Conservation (phyloP, 2,113 vertebrate genomes). For the Suncus etruscus region DNA sequence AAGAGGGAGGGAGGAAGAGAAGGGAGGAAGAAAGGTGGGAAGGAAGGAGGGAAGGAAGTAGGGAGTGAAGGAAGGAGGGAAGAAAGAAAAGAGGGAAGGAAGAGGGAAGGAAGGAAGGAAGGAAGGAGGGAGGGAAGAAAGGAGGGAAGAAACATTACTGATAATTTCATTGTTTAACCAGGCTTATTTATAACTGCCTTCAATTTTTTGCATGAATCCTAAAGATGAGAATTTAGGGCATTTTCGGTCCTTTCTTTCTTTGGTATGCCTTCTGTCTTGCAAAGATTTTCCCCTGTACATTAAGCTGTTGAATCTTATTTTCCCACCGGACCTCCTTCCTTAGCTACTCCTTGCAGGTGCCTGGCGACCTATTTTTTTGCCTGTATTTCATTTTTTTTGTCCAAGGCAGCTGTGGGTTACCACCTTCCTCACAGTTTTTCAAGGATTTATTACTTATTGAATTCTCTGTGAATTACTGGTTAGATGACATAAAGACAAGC, state of each 20-base stretch:
- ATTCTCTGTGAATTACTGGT: background rate
- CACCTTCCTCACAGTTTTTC: conserved; percentile 25
- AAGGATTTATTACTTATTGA: background rate
- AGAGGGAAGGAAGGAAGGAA: too few species aligned
- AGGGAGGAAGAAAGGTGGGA: too few species aligned
- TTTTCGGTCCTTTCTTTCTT: background rate
- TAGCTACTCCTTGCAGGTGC: background rate
- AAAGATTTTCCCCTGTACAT: background rate
- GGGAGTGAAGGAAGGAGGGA: too few species aligned
- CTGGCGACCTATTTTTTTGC: background rate
- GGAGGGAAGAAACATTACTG: too few species aligned
- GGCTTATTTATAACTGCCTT: background rate
- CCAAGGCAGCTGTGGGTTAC: background rate
- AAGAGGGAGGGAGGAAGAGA: too few species aligned
- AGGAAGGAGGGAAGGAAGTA: too few species aligned
- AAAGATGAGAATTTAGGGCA: background rate
- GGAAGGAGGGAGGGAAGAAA: too few species aligned
- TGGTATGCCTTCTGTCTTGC: background rate
- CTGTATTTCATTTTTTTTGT: background rate
- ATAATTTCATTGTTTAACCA: too few species aligned
- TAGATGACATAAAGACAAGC: conserved; percentile 4
- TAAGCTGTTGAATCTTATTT: background rate
- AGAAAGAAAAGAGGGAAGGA: background rate
- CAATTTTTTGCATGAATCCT: background rate
- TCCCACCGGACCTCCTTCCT: background rate